Conservation (phyloP, 2,797 vertebrate species). For the Squalus acanthias region DNA sequence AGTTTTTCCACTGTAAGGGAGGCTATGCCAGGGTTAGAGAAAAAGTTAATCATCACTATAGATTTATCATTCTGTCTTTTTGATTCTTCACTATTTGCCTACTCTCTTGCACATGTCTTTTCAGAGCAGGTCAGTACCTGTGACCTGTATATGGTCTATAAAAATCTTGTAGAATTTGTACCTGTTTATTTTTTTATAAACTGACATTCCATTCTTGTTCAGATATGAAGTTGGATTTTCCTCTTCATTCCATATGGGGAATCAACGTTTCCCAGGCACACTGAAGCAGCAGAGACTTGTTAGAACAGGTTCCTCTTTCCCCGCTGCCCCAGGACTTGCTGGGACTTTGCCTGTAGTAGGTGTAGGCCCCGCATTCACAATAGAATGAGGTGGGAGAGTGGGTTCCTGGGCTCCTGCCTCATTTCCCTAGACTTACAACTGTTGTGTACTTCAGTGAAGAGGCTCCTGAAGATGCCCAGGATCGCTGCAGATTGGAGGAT, state of each 20-base stretch:
- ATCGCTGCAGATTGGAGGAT: not conserved
- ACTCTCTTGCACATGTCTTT: not conserved
- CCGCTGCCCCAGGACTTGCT: not conserved
- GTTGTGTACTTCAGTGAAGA: not conserved
- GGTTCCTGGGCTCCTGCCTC: not conserved
- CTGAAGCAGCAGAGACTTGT: not conserved
- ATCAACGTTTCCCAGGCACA: not conserved
- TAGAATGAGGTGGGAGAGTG: not conserved
- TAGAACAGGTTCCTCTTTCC: not conserved
- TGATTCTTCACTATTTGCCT: not conserved
- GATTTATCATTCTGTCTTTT: not conserved
- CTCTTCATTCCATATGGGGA: not conserved
- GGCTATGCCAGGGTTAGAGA: not conserved
- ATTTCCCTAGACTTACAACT: not conserved
- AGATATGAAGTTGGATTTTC: not conserved
- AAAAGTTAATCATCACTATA: not conserved
- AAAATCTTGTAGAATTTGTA: not conserved
- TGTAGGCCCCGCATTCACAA: not conserved
- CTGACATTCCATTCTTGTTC: not conserved
- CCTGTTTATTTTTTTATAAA: not conserved
- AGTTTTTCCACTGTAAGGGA: not conserved
- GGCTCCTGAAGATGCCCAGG: not conserved
- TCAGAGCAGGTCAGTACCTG: not conserved
- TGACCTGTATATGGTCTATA: not conserved
- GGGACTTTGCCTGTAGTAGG: not conserved